Evolutionary conservation across 1,140 invertebrate genomes (phyloP), one percentile per base, ranked within the genome.

Genomic region (Bombus affinis): DNA sequence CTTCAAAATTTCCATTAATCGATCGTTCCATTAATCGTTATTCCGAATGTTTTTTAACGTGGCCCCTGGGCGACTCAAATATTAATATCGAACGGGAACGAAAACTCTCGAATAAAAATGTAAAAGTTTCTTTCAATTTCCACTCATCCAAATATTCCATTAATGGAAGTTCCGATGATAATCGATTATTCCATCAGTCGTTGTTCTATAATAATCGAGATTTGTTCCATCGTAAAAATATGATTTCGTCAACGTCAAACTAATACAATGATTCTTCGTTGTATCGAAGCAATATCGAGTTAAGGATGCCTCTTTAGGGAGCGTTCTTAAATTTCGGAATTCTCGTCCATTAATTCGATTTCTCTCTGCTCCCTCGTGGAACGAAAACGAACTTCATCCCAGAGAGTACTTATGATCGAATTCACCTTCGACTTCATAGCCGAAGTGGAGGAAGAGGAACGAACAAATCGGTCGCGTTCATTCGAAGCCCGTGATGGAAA

Each of bases 401-500:
- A 4, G 10, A 25, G 28, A 28, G 32, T 32, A 59, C 66, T 79
- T 53, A 70, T 28, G 65, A 80, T 71, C 39, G 78, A 81, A 71
- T 81, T 71, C 44, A 72, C 44, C 8, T 68, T 79, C 62, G 77
- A 39, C 25, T 76, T 39, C 35, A 66, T 28, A 79, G 66, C 32
- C 77, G n/a, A 22, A 28, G 39, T 15, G n/a, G 65, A 66, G 4
- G 15, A 15, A 25, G 59, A 32, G 37, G 18, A 44, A 42, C 15
- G n/a, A 73, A 42, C 18, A 6, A 72, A 72, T 47, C n/a, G 71
- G 79, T 77, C 65, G 82, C 68, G 81, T 88, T 79, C 77, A 28
- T 22, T 77, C 65, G 77, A 72, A 71, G 15, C 42, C n/a, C 62
- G 35, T 25, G 84, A 90, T 81, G 87, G 82, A 81, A 86, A 81